A percentile compares a stretch with the other conserved stretches of the same genome.
Conservation (phyloP, 2,888 invertebrate species). For the Cabera pusaria region DNA sequence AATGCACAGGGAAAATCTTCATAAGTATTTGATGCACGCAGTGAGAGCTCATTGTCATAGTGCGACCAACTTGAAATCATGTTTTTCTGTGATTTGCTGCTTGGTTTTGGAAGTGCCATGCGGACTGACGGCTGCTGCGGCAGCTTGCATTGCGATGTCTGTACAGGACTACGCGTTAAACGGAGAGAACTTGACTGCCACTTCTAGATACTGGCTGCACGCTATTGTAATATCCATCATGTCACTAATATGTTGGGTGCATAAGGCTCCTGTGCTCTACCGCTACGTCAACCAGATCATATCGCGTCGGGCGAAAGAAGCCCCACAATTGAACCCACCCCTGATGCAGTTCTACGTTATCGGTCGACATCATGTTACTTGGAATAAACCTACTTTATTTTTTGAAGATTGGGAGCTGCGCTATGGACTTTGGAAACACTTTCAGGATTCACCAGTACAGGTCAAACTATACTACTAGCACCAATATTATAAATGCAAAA, state of each 20-base stretch:
- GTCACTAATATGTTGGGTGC: constrained; percentile 85
- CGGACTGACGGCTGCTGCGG: constrained; percentile 82
- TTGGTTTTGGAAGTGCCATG: constrained; percentile 84
- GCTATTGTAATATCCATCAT: constrained; percentile 83
- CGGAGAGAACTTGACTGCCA: constrained; percentile 50
- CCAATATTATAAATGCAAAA: no score
- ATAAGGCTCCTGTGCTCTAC: constrained; percentile 81
- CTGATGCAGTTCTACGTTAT: constrained; percentile 77
- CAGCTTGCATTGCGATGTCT: constrained; percentile 83
- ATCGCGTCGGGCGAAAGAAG: constrained; percentile 81
- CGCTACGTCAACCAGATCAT: constrained; percentile 83
- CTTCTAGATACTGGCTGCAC: constrained; percentile 79
- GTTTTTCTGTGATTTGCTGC: constrained; percentile 80
- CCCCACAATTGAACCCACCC: constrained; percentile 86
- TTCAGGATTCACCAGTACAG: constrained; percentile 44
- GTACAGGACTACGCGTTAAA: constrained; percentile 82
- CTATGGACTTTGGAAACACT: constrained; percentile 86
- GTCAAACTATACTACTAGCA: no score
- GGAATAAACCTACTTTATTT: constrained; percentile 85
- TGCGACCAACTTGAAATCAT: constrained; percentile 76
- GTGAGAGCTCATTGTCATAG: constrained; percentile 67
- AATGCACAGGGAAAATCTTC: constrained; percentile 71
- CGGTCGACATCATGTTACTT: constrained; percentile 80
- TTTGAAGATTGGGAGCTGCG: constrained; percentile 87
- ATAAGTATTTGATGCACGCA: constrained; percentile 59